Base-by-base conservation (phyloP, 2,113 vertebrate genomes). In the Neolamprologus toae region DNA sequence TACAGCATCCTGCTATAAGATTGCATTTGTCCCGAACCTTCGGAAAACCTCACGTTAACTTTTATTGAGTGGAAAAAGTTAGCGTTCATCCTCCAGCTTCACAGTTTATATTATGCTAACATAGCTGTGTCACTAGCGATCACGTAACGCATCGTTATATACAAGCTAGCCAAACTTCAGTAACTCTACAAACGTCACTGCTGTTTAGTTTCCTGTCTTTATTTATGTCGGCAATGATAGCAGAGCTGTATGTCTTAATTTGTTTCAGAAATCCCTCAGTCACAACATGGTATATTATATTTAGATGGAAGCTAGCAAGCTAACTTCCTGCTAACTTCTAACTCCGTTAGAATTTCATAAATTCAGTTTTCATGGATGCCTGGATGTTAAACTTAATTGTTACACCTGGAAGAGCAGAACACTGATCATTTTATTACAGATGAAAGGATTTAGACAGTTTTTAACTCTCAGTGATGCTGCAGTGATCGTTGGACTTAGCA, bases 401-500 rank as follows among this genome's bases (percentile, higher is more conserved):
- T 28, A 59, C 55, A 28, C 55, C 8, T 9, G 3, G 13, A 2
- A 16, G 55, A 28, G 55, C 55, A 59, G 55, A 4, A 28, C 55
- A 0, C 55, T 28, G 13, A 59, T 59, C 55, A 59, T 59, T 59
- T 59, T 0, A 59, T 59, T 59, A 17, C 13, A 59, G 55, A 59
- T 59, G 3, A 31, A 59, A 2, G 55, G 0, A 6, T 59, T 59
- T 9, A 31, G 14, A 59, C 55, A 9, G 14, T 9, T 59, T 31
- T 31, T 31, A 59, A 59, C 57, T 1, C 26, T 59, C 55, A 31
- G 57, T 61, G 16, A 33, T 19, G 57, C 57, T 26, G 6, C 14
- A 10, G 26, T 61, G 14, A 61, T 31, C 1, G 26, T 61, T 0
- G 0, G 26, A 4, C 14, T 61, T 61, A 61, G 57, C 2, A 0